Evolutionary conservation across 2,797 vertebrate genomes (phyloP), one percentile per base, ranked within the genome.

Genomic region (Myripristis jacobus): DNA sequence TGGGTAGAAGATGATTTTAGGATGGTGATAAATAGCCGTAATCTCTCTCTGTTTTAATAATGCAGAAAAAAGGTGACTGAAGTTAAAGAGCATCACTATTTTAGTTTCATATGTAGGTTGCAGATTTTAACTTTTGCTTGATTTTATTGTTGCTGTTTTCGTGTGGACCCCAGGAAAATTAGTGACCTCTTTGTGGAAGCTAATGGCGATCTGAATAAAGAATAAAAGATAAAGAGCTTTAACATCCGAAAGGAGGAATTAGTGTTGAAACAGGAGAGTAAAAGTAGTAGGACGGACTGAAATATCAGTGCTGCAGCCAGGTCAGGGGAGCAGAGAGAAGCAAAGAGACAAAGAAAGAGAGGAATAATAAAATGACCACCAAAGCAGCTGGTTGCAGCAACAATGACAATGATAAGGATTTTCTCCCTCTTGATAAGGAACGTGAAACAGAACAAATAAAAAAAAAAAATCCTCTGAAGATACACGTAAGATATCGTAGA

Each of bases 371-470:
- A 48, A 44, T 25, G 68, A 73, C 46, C 56, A 51, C n/a, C 15
- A 66, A 63, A 68, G 15, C 53, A 24, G 57, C 55, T 29, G 44
- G 57, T 11, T 24, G 25, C 57, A 36, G 59, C 63, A 57, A 58
- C 59, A 55, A 62, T 46, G 62, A 66, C 54, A 69, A 15, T 48
- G 46, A n/a, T n/a, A n/a, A n/a, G n/a, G n/a, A n/a, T n/a, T n/a
- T n/a, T n/a, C n/a, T n/a, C n/a, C n/a, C n/a, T n/a, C n/a, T n/a
- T n/a, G n/a, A 72, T 57, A 75, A 44, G 24, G 16, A 41, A 70
- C 58, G 46, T 76, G 52, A 85, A 85, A 68, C 27, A 67, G 62
- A 6, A 58, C 68, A 73, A 75, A 51, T 41, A 83, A 80, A 74
- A 55, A 53, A 60, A 66, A 62, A 82, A 82, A 68, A 80, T 56